Evolutionary conservation across 1,140 invertebrate species (phyloP), one percentile per base, ranked within the genome.

Genomic region (Drosophila neocordata): DNA sequence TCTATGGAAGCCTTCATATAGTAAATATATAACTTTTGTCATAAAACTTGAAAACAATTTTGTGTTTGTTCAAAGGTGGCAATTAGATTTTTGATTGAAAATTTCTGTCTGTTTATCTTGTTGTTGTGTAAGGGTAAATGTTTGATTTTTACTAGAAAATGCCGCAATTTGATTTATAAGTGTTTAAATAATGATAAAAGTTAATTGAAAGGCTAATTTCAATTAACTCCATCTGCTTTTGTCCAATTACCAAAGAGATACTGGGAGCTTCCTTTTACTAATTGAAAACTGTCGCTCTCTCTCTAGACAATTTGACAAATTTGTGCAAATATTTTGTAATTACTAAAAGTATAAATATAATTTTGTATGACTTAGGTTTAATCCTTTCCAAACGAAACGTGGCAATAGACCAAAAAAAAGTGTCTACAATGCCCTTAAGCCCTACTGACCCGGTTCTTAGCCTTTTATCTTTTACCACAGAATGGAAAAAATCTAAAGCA

Each of bases 371-470:
- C 18, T 24, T 8, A n/a, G n/a, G n/a, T n/a, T 31, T 8, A 13
- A n/a, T 35, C 57, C 31, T 44, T 44, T 44, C 41, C 8, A 44
- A 18, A 1, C 1, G 13, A 44, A 44, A 44, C 41, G 15, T 48
- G 41, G 41, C 41, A 20, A 7, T 7, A 8, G 15, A 20, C 15
- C 41, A 53, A 65, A 7, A 31, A 24, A 68, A 34, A 38, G 24
- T 64, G 27, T 51, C 34, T 52, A 72, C 52, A 64, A 37, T 53
- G 41, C 11, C 41, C 34, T 18, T 18, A n/a, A 44, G 31, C 27
- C 34, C 34, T 12, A 41, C 55, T 72, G 69, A 72, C 69, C 69
- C 59, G 68, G 37, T 72, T 63, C 56, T n/a, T 55, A 38, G 20
- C 13, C 38, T 57, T 52, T 22, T 69, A 52, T 34, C 24, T 22